phyloP scores from a whole-genome alignment of 2,888 invertebrate genomes.

The Lochmaea capreae region DNA sequence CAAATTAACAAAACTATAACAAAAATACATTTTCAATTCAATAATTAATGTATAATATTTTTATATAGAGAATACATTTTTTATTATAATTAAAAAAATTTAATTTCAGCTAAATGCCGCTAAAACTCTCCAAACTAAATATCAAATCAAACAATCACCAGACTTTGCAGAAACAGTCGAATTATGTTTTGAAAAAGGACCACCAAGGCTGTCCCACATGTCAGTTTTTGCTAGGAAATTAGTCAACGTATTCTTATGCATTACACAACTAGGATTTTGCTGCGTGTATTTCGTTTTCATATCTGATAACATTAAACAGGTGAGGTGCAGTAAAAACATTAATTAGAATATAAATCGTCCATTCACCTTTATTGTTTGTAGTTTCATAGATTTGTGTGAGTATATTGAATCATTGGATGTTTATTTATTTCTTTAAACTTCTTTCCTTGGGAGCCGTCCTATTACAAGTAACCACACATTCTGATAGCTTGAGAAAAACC shows the following conservation, averaged over 20 bases:
- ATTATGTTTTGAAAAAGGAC: slow-evolving; percentile 83
- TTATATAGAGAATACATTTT: too few species aligned
- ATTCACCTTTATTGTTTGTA: not conserved
- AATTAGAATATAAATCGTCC: not conserved
- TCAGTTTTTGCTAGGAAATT: slow-evolving; percentile 74
- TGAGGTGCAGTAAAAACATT: slow-evolving; percentile 57
- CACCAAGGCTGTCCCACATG: slow-evolving; percentile 71
- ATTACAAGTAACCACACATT: too few species aligned
- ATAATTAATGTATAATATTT: too few species aligned
- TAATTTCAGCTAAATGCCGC: slow-evolving; percentile 75
- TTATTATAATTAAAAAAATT: not conserved
- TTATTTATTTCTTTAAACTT: too few species aligned
- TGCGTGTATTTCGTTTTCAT: slow-evolving; percentile 97
- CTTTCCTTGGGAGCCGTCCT: too few species aligned
- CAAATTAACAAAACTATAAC: too few species aligned
- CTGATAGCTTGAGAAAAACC: too few species aligned
- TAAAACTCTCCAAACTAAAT: slow-evolving; percentile 72
- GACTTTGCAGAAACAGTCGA: slow-evolving; percentile 88
- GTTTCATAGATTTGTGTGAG: too few species aligned
- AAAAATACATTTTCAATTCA: too few species aligned
- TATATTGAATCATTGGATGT: too few species aligned
- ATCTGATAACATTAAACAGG: slow-evolving; percentile 85
- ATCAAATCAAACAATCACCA: slow-evolving; percentile 70
- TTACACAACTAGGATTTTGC: slow-evolving; percentile 98
- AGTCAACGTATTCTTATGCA: slow-evolving; percentile 88